phyloP scores from a whole-genome alignment of 2,888 invertebrate species.

The Laothoe populi region DNA sequence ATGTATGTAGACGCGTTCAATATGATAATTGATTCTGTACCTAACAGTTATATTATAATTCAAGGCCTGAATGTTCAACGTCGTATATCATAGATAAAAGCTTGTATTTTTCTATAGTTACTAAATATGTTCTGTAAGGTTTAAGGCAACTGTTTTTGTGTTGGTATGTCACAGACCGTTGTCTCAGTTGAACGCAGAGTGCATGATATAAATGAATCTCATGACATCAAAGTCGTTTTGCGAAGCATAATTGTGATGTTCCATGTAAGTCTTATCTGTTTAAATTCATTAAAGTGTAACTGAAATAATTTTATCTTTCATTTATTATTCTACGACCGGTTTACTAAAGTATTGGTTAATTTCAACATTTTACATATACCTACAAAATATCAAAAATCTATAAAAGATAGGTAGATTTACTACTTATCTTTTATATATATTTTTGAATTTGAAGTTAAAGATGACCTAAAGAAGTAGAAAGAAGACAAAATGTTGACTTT shows the following conservation, averaged over 20 bases:
- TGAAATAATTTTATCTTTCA: slow-evolving; percentile 51
- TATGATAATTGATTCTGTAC: slow-evolving; percentile 28
- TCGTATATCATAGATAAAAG: slow-evolving; percentile 54
- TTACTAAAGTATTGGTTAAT: too few species aligned
- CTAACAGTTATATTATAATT: slow-evolving; percentile 39
- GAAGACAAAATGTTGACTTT: too few species aligned
- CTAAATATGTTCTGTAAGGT: slow-evolving; percentile 58
- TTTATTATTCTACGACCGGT: too few species aligned
- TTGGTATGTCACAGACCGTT: slow-evolving; percentile 32
- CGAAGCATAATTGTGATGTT: slow-evolving; percentile 86
- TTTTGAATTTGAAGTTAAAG: too few species aligned
- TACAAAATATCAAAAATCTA: too few species aligned
- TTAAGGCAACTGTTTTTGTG: slow-evolving; percentile 61
- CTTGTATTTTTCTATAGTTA: slow-evolving; percentile 60
- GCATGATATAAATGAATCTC: slow-evolving; percentile 52
- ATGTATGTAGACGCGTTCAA: slow-evolving; percentile 28
- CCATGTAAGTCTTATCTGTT: slow-evolving; percentile 81
- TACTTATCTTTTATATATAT: too few species aligned
- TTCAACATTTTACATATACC: too few species aligned
- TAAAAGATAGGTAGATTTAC: too few species aligned
- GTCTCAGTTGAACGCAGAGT: slow-evolving; percentile 38
- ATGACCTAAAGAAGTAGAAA: too few species aligned
- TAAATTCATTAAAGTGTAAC: slow-evolving; percentile 81
- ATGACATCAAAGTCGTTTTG: slow-evolving; percentile 76
- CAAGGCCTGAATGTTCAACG: slow-evolving; percentile 54